These are phyloP conservation scores for Gerris buenoi DNA, from an alignment of 1,140 invertebrate species.

Conservation along the genomic window DNA sequence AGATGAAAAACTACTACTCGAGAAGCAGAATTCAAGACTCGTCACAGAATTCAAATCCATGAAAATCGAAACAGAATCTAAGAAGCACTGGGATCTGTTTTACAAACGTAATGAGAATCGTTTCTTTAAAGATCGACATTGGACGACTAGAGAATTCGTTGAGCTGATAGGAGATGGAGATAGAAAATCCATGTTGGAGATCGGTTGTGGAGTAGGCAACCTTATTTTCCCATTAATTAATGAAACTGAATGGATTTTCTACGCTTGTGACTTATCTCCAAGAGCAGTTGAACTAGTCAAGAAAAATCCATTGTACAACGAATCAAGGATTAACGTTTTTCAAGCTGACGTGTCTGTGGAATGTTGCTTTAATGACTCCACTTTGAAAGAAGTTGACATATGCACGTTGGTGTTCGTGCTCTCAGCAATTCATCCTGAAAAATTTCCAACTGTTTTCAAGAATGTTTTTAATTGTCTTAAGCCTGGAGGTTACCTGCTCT, in stretches of 20 bases:
- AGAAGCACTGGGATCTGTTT: constrained; percentile 94
- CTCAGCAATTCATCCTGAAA: constrained; percentile 61
- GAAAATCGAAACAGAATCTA: constrained; percentile 71
- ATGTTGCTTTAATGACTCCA: constrained; percentile 15
- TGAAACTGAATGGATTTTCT: constrained; percentile 60
- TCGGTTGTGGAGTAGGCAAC: constrained; percentile 96
- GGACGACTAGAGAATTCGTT: constrained; percentile 87
- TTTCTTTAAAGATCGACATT: constrained; percentile 95
- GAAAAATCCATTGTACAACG: constrained; percentile 45
- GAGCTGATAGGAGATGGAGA: constrained; percentile 45
- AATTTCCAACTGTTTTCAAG: constrained; percentile 51
- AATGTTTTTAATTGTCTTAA: constrained; percentile 56
- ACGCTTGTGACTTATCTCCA: constrained; percentile 88
- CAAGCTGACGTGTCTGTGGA: constrained; percentile 50
- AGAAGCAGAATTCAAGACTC: constrained; percentile 50
- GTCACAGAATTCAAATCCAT: constrained; percentile 61
- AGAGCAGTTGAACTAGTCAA: constrained; percentile 79
- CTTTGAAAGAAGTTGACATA: constrained; percentile 38
- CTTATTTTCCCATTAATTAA: constrained; percentile 84
- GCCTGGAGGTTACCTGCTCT: constrained; percentile 69
- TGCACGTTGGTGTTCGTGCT: constrained; percentile 63
- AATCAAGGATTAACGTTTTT: constrained; percentile 54
- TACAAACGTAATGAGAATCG: constrained; percentile 82
- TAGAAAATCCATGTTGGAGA: constrained; percentile 51
- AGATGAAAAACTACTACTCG: constrained; percentile 42